phyloP scores from a whole-genome alignment of 2,888 invertebrate genomes.

The Choreutis nemorana region DNA sequence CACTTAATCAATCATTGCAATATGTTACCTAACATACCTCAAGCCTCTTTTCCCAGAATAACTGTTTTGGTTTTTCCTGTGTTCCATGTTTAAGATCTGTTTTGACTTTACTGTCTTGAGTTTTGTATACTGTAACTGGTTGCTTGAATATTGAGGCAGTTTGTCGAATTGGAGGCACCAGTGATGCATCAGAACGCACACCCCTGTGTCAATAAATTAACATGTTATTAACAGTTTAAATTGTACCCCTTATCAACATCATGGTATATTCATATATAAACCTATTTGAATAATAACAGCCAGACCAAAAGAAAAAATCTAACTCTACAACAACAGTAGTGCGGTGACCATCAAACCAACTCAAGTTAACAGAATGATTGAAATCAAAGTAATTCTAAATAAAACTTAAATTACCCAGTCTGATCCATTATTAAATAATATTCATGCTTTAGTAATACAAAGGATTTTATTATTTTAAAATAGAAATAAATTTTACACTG shows the following conservation, averaged over 20 bases:
- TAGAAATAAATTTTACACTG: too few relatives aligned
- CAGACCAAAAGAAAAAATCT: too few relatives aligned
- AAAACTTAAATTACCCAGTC: too few relatives aligned
- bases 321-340: too few relatives aligned
- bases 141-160: slow-evolving; percentile 99
- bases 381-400: too few relatives aligned
- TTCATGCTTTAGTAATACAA: too few relatives aligned
- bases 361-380: too few relatives aligned
- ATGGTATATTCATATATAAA: slow-evolving; percentile 10
- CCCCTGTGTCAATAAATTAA: slow-evolving; percentile 61
- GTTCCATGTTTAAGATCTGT: slow-evolving; percentile 90
- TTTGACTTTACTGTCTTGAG: slow-evolving; percentile 90
- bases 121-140: slow-evolving; percentile 95
- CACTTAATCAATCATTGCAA: background rate
- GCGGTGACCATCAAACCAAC: too few relatives aligned
- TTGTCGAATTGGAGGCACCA: slow-evolving; percentile 95
- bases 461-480: too few relatives aligned
- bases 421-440: too few relatives aligned
- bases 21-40: slow-evolving; percentile 40
- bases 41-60: slow-evolving; percentile 84
- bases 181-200: slow-evolving; percentile 84
- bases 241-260: slow-evolving; percentile 2
- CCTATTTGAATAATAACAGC: too few relatives aligned
- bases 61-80: slow-evolving; percentile 92
- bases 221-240: slow-evolving; percentile 5